These are phyloP conservation scores for Hypotaenidia philippensis DNA, from an alignment of 2,797 vertebrate genomes.

Conservation along the genomic window DNA sequence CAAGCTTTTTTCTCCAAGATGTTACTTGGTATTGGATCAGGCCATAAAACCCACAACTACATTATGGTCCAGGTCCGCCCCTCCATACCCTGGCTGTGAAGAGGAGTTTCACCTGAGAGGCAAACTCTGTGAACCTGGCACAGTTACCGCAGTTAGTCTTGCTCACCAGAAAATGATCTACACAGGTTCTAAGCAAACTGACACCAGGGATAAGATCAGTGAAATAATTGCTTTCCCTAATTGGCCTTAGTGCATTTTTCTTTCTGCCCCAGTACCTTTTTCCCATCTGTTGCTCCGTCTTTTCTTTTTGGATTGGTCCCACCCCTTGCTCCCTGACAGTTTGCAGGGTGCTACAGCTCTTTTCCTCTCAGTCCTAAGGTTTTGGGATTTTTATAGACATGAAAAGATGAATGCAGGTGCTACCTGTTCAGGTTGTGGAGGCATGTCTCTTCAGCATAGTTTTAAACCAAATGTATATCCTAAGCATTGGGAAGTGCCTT, in stretches of 20 bases:
- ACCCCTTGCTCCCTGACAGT: not conserved
- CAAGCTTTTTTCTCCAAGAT: not conserved
- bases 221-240: slow-evolving; percentile 22
- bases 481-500: not conserved
- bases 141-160: not conserved
- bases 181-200: slow-evolving; percentile 19
- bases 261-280: not conserved
- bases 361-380: not conserved
- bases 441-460: not conserved
- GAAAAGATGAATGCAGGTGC: not conserved
- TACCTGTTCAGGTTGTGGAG: not conserved
- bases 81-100: not conserved
- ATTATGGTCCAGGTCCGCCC: not conserved
- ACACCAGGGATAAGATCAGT: slow-evolving; percentile 27
- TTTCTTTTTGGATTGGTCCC: not conserved
- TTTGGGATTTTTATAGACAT: not conserved
- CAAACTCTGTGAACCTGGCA: not conserved
- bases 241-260: not conserved
- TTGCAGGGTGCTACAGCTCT: not conserved
- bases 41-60: not conserved
- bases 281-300: not conserved
- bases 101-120: not conserved
- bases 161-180: not conserved
- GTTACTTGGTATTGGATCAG: not conserved
- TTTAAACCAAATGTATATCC: not conserved